Base-by-base conservation (phyloP, 2,113 vertebrate genomes). In the Zootoca vivipara region DNA sequence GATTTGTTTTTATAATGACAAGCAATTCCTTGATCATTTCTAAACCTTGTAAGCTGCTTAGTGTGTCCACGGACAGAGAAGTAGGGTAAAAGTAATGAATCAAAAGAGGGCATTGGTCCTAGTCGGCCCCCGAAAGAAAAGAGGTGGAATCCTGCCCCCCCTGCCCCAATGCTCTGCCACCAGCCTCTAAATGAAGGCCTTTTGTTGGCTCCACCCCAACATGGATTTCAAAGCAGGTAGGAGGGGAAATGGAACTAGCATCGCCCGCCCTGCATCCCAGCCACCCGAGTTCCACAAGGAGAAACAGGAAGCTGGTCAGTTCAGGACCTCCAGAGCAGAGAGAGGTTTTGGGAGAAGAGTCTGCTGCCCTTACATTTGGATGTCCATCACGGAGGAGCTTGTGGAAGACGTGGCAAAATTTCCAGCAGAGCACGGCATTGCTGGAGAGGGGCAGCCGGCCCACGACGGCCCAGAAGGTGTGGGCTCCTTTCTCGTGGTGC, bases 361-460 rank as follows among this genome's bases (percentile, higher is more conserved):
- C 0, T 7, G 0, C 9, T 5, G 40, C 84, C 97, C 98, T 96
- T 95, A 99, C 99, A 0, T 98, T 98, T 0, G 98, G 97, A 92
- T 99, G 99, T 74, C 99, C 99, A 0, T 99, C 99, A 2, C 99
- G 97, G 89, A 99, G 98, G 9, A 99, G 97, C 85, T 99, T 99
- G 97, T 99, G 99, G 96, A 99, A 98, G 93, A 99, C 99, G 0
- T 99, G 98, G 96, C 99, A 99, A 96, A 99, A 99, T 96, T 99
- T 99, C 99, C 99, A 99, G 95, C 99, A 99, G 82, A 99, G 98
- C 88, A 99, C 98, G 0, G 99, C 98, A 0, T 99, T 99, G 97
- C 99, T 99, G 0, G 99, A 99, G 70, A 99, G 98, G 0, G 99
- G 98, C 87, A 99, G 97, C 1, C 99, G 97, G 96, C 98, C 99